Evolutionary conservation across 2,888 invertebrate species (phyloP).

Genomic region (Griposia aprilina): DNA sequence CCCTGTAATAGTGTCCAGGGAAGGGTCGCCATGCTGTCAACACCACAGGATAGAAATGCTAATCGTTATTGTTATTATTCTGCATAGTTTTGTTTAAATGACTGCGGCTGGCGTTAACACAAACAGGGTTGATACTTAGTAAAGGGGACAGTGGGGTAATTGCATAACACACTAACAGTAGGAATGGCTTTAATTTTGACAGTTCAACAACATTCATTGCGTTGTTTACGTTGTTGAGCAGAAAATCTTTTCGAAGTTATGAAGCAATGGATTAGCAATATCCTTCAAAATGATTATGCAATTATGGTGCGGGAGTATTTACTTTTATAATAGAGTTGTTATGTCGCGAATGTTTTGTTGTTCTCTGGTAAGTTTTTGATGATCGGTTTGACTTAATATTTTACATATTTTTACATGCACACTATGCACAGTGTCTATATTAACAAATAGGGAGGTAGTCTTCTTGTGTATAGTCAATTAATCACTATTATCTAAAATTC

Average conservation of each 20-base stretch:
- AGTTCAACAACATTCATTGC: too few species aligned
- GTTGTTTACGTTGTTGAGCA: too few species aligned
- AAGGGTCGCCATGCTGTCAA: conserved; percentile 43
- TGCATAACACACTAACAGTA: too few species aligned
- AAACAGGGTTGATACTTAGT: conserved; percentile 17
- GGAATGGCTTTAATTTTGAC: too few species aligned
- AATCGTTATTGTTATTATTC: conserved; percentile 45
- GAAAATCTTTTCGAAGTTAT: too few species aligned
- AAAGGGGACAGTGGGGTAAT: not conserved
- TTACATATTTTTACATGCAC: not conserved
- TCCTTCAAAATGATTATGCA: too few species aligned
- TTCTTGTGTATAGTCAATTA: too few species aligned
- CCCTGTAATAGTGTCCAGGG: conserved; percentile 12
- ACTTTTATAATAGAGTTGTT: conserved; percentile 8
- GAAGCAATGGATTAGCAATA: too few species aligned
- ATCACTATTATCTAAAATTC: too few species aligned
- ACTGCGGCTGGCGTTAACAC: conserved; percentile 22
- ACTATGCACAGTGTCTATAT: not conserved
- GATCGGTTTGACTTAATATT: not conserved
- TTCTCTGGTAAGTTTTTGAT: not conserved
- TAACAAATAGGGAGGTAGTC: too few species aligned
- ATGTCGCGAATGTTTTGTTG: not conserved
- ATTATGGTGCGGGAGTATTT: too few species aligned
- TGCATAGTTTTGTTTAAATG: conserved; percentile 50
- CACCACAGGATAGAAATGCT: conserved; percentile 43